Evolutionary conservation across 1,140 invertebrate species (phyloP), one percentile per base, ranked within the genome.

Genomic region (Pogonus chalceus): DNA sequence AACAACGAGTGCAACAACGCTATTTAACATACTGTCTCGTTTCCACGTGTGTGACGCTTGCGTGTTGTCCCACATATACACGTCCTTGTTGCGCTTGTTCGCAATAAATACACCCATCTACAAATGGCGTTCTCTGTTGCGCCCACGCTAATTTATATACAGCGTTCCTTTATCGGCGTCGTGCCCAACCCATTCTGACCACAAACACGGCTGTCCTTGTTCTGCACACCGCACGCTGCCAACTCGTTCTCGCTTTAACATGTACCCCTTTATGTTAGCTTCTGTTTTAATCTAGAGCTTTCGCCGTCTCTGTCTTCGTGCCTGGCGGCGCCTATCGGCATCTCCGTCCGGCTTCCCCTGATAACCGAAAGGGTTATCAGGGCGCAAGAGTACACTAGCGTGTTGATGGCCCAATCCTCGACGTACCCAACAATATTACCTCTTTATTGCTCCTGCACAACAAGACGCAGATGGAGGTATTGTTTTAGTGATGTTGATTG

Each of bases 331-430:
- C 39, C 23, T 22, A 49, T 24, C 16, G 48, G 23, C 21, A 49
- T 49, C 48, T 49, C 22, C 23, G 48, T 51, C 53, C 53, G 52
- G 49, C 53, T 59, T 65, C 60, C 61, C 62, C 63, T 69, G 68
- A 69, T 69, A 69, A 67, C 62, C 61, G 23, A 65, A 68, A 67
- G 65, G 68, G 68, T 68, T 69, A 68, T 68, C 66, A 66, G 60
- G 48, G 65, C 63, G 66, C 65, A 62, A 60, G 60, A 62, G 60
- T 64, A 35, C 21, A 21, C 22, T 51, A 46, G 26, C 31, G 49
- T 52, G 54, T 43, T 23, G 12, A 22, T 14, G 46, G 14, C 12
- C 12, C 47, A 49, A 49, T 49, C 47, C 21, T 9, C 47, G 47
- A 49, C 47, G 12, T 12, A 14, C 23, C 23, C 23, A 14, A 20